Conservation (phyloP, 2,888 invertebrate species). For the Cepaea hortensis region DNA sequence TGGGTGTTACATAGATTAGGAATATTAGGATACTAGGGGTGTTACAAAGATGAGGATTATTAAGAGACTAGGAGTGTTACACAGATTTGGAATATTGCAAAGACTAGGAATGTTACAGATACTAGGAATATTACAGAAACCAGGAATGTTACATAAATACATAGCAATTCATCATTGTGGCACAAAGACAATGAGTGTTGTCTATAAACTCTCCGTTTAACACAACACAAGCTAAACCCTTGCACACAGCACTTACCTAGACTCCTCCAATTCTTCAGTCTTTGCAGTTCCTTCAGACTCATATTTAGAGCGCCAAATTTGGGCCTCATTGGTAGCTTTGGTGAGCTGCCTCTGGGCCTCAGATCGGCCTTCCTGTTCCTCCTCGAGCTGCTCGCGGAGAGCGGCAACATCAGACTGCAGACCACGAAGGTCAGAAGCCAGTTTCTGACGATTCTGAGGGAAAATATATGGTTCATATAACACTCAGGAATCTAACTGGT, state of each 20-base stretch:
- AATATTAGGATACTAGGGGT: too few species aligned
- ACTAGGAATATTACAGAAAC: too few species aligned
- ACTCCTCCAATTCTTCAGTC: slow-evolving; percentile 78
- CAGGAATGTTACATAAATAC: too few species aligned
- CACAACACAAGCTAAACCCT: too few species aligned
- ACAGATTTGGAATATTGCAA: too few species aligned
- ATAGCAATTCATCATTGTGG: too few species aligned
- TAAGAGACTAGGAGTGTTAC: too few species aligned
- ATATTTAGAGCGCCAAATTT: slow-evolving; percentile 98
- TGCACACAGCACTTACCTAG: slow-evolving; percentile 60
- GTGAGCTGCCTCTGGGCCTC: slow-evolving; percentile 98
- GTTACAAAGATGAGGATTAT: too few species aligned
- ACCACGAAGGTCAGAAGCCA: slow-evolving; percentile 92
- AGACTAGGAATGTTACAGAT: too few species aligned
- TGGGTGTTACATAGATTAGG: too few species aligned
- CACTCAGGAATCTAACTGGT: neutral
- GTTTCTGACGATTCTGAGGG: slow-evolving; percentile 68
- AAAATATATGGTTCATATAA: neutral
- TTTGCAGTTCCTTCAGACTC: slow-evolving; percentile 87
- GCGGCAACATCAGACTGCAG: slow-evolving; percentile 98
- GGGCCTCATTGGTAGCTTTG: slow-evolving; percentile 98
- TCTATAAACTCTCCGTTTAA: too few species aligned
- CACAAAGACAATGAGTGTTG: too few species aligned
- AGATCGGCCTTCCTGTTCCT: slow-evolving; percentile 98
- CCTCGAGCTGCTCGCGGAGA: slow-evolving; percentile 98